Conservation (phyloP, 1,140 invertebrate genomes). For the Camponotus floridanus region DNA sequence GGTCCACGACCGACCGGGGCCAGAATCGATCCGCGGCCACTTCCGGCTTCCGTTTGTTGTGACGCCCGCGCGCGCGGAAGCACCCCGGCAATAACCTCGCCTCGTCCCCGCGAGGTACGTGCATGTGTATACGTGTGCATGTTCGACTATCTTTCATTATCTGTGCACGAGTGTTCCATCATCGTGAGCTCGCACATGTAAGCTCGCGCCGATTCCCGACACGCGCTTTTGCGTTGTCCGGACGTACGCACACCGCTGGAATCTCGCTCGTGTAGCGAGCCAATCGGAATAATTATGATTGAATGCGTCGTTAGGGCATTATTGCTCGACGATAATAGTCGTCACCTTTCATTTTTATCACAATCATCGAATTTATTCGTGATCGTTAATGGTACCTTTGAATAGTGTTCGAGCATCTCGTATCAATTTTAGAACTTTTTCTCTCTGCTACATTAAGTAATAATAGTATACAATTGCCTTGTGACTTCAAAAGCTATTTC, state of each 20-base stretch:
- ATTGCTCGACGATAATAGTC: background rate
- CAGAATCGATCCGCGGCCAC: slow-evolving; percentile 69
- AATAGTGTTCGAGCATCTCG: background rate
- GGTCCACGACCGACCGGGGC: slow-evolving; percentile 76
- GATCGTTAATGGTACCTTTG: background rate
- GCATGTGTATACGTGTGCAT: background rate
- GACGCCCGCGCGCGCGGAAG: slow-evolving; percentile 68
- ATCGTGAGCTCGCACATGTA: slow-evolving; percentile 37
- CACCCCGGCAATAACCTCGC: slow-evolving; percentile 55
- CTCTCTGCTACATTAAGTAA: background rate
- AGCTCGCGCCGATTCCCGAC: slow-evolving; percentile 21
- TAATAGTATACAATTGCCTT: background rate
- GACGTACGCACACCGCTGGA: background rate
- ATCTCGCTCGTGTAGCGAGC: background rate
- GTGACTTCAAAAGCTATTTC: slow-evolving; percentile 4
- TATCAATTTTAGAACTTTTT: background rate
- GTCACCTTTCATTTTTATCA: background rate
- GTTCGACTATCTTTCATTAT: slow-evolving; percentile 6
- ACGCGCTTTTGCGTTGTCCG: background rate
- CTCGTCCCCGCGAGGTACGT: slow-evolving; percentile 41
- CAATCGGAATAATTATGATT: slow-evolving; percentile 7
- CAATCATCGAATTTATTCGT: background rate
- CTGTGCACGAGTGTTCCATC: slow-evolving; percentile 25
- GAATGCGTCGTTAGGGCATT: background rate
- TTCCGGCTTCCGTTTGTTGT: slow-evolving; percentile 80